Evolutionary conservation across 2,888 invertebrate species (phyloP), one percentile per base, ranked within the genome.

Genomic region (Apamea crenata): DNA sequence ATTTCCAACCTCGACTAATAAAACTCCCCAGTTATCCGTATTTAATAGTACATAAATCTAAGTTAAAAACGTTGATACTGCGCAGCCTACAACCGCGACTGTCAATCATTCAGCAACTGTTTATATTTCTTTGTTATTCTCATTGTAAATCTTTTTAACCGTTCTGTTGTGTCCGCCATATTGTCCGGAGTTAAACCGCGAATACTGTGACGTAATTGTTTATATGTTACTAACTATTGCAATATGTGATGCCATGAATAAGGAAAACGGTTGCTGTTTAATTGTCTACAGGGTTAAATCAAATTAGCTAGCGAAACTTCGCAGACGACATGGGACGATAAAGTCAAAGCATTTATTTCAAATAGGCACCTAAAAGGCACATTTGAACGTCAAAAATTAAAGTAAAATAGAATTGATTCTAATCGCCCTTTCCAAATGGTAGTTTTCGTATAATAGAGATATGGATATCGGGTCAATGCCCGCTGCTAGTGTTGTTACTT

Each of bases 141-240:
- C 77, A 86, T 83, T 86, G 78, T 88, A 88, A 88, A 88, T 88
- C 88, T 88, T 81, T 89, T 82, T 84, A 78, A 76, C 83, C 65
- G 63, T 68, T 79, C 6, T 66, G 72, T 59, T 65, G 25, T 53
- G 56, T 29, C 53, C 74, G 78, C 82, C 85, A 84, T 87, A 2
- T 81, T 77, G 68, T 76, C 14, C 40, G 40, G 7, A 70, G 66
- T 21, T 73, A 77, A 77, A 56, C 32, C 2, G 25, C 18, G 12
- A 32, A 69, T 63, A 53, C n/a, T 44, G 50, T 85, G 81, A 36
- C 74, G 82, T 80, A 61, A 80, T 69, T 63, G 44, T 68, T 84
- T 82, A 21, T 25, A 66, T 63, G 16, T 63, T 69, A 40, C 77
- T 66, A 44, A 44, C 59, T 61, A 10, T 50, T 82, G 25, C 29